These are phyloP conservation scores for Prunella himalayana DNA, from an alignment of 2,113 vertebrate genomes.

Conservation along the genomic window DNA sequence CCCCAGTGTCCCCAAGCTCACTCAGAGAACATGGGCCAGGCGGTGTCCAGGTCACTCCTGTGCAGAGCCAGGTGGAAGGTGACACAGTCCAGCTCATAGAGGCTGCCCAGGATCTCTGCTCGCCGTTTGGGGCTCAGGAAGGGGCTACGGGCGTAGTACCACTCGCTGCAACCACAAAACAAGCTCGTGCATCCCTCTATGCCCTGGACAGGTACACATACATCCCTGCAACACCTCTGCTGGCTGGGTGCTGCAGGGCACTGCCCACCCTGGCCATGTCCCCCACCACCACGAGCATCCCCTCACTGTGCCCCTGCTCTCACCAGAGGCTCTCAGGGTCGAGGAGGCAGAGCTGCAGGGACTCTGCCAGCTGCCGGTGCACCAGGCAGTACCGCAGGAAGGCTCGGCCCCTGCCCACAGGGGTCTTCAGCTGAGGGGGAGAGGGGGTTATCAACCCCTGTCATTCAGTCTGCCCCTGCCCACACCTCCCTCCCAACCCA, in stretches of 20 bases:
- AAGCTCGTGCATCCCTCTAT: fast-evolving
- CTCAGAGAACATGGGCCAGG: conserved; percentile 70
- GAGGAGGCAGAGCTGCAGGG: conserved; percentile 75
- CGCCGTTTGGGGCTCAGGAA: conserved; percentile 51
- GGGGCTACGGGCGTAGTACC: conserved; percentile 75
- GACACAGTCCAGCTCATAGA: conserved; percentile 68
- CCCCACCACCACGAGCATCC: fast-evolving
- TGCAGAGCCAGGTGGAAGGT: conserved; percentile 65
- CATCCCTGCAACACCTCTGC: background rate
- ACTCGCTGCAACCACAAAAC: conserved; percentile 55
- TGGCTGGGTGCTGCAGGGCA: background rate
- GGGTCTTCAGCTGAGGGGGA: conserved; percentile 66
- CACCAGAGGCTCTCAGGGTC: conserved; percentile 61
- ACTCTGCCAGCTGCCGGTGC: conserved; percentile 69
- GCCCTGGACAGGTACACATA: fast-evolving
- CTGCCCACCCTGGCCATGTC: background rate
- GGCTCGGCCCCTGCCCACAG: conserved; percentile 72
- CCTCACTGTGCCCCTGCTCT: background rate
- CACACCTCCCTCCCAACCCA: fast-evolving
- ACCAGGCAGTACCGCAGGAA: conserved; percentile 77
- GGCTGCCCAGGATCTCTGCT: conserved; percentile 64
- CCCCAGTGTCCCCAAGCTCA: background rate
- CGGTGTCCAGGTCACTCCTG: conserved; percentile 63
- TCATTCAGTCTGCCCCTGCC: fast-evolving
- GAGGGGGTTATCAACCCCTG: background rate